Evolutionary conservation across 2,113 vertebrate genomes (phyloP), one percentile per base, ranked within the genome.

Genomic region (Scomber japonicus): DNA sequence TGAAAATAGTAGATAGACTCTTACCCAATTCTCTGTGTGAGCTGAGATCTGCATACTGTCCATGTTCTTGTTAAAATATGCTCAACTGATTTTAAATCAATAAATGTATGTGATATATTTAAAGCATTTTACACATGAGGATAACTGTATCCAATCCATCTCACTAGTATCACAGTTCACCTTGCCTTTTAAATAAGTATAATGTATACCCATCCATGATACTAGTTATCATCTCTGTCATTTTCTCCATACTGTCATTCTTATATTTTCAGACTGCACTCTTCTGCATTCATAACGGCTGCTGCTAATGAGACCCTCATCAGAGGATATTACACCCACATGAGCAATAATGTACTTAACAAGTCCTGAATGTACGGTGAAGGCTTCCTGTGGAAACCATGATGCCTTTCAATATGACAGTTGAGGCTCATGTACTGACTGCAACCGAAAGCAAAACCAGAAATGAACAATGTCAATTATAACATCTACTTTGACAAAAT

Each of bases 1-100:
- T 74, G 67, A 72, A 91, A 82, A 83, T 61, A 65, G 86, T 11
- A 74, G 55, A 80, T 82, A 5, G 17, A 21, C 11, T n/a, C 61
- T 44, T 13, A 75, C 6, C 51, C 40, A 63, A 4, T 63, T 45
- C 14, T 21, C 21, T 55, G 30, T 57, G 71, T 79, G 35, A 16
- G 49, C 4, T 59, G 19, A 31, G 66, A 83, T 65, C 17, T 68
- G 3, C 59, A 80, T 30, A 64, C 35, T 71, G 49, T 11, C 9
- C 6, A 51, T 54, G 68, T 30, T 27, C 35, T 30, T 31, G 1
- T 10, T 13, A 11, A 56, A 70, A 80, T 57, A 30, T 51, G 17
- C 3, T 31, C 19, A 50, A n/a, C 45, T 45, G 5, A 60, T 31
- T 64, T 10, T 15, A 13, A 14, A 9, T 75, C 12, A 64, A 60